Evolutionary conservation across 2,113 vertebrate species (phyloP), one percentile per base, ranked within the genome.

Genomic region (Spheniscus mendiculus): DNA sequence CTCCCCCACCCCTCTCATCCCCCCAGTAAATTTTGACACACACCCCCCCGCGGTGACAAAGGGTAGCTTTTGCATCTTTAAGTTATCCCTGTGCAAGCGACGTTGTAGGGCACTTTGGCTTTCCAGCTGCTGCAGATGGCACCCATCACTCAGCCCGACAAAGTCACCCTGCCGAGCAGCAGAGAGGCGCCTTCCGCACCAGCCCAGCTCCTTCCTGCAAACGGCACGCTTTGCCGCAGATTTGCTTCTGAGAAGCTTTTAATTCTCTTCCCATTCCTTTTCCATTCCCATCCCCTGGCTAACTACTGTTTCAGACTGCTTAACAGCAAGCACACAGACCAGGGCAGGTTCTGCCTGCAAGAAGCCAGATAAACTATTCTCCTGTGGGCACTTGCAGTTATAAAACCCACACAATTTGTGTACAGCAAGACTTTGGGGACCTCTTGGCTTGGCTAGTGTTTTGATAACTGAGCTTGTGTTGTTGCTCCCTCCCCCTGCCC

Each of bases 31-130:
- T 63, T 59, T 38, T 32, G 44, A 69, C 80, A n/a, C n/a, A n/a
- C 42, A 16, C 52, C 66, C 29, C 27, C 40, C 10, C 0, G 0
- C 0, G 0, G 53, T 65, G 72, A 20, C 3, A 2, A 72, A 83
- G 34, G n/a, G n/a, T 22, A 52, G 36, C 44, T 77, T 59, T 47
- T 50, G 30, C 63, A 61, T 49, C 83, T 87, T 34, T 16, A 61
- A 44, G 11, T 14, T 47, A 45, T 65, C 63, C 66, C 63, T 3
- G 21, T 34, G 40, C 27, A 36, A 66, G 76, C 2, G 27, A 34
- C 53, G 9, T 56, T 86, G 70, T 9, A 4, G 21, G 65, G 77
- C 21, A 3, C 71, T 36, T 7, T 5, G 76, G 32, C 40, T 55
- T 32, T 18, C 29, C 66, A 29, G 86, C 52, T 25, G 74, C 52